Conservation (phyloP, 2,888 invertebrate species). For the Torymus aiolomorphi region DNA sequence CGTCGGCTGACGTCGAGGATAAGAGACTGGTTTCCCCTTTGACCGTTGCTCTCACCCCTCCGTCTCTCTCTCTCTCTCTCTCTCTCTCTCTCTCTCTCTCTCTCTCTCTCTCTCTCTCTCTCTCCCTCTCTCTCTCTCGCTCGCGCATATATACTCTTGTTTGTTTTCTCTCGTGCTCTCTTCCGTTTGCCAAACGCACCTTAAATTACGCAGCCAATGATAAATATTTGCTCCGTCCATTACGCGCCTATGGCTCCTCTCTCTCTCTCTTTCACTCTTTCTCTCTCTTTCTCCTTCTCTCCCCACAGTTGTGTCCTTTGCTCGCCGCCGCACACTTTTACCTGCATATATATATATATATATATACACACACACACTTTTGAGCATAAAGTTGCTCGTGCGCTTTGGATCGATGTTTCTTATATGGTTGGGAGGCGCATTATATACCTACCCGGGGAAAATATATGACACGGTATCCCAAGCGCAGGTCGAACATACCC, state of each 20-base stretch:
- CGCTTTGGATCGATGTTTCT: too few relatives aligned
- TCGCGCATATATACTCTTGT: slow-evolving; percentile 66
- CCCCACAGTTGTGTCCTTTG: too few relatives aligned
- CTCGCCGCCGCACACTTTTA: too few relatives aligned
- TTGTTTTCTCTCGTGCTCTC: slow-evolving; percentile 72
- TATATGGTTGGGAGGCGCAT: too few relatives aligned
- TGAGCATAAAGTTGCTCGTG: too few relatives aligned
- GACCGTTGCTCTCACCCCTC: slow-evolving; percentile 4
- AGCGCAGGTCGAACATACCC: too few relatives aligned
- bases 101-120: slow-evolving; percentile 46
- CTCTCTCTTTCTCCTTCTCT: not conserved
- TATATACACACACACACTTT: too few relatives aligned
- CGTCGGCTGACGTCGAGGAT: slow-evolving; percentile 5
- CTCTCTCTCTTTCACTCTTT: not conserved
- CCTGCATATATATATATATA: too few relatives aligned
- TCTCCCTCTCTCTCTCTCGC: slow-evolving; percentile 50
- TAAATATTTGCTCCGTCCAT: slow-evolving; percentile 74
- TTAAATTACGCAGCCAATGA: slow-evolving; percentile 74
- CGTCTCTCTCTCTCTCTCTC: slow-evolving; percentile 53
- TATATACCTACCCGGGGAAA: too few relatives aligned
- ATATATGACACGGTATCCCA: too few relatives aligned
- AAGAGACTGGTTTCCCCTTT: slow-evolving; percentile 16
- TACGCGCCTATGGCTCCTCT: slow-evolving; percentile 60
- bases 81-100: slow-evolving; percentile 56
- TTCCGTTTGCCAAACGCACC: slow-evolving; percentile 74